phyloP scores from a whole-genome alignment of 2,113 vertebrate species.

The Melanostigma gelatinosum region DNA sequence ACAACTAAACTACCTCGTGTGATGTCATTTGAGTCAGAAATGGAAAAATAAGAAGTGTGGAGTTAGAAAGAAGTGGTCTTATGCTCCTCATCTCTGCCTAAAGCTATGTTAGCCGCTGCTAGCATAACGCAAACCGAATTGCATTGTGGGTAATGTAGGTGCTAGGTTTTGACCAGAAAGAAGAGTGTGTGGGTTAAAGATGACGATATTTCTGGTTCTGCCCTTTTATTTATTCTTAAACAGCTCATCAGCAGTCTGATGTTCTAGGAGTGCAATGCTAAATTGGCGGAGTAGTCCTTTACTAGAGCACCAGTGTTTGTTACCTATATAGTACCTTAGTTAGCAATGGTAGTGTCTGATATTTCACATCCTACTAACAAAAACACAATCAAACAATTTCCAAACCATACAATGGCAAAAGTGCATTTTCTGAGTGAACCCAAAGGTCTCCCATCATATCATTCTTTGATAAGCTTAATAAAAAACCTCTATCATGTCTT shows the following conservation, averaged over 20 bases:
- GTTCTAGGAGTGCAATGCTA: neutral
- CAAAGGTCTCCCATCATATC: constrained; percentile 39
- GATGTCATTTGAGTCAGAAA: neutral
- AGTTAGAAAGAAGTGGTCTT: neutral
- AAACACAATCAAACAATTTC: constrained; percentile 14
- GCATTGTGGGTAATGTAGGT: constrained; percentile 14
- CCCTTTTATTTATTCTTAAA: neutral
- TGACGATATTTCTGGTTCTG: neutral
- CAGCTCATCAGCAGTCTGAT: neutral
- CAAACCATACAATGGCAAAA: constrained; percentile 27
- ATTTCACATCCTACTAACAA: constrained; percentile 1
- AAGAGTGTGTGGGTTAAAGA: too few relatives aligned
- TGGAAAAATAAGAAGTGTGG: neutral
- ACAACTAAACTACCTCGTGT: neutral
- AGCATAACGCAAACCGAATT: neutral
- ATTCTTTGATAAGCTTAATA: constrained; percentile 52
- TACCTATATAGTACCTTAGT: constrained; percentile 15
- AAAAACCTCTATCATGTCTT: constrained; percentile 56
- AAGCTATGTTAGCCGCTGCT: neutral
- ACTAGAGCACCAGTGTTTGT: constrained; percentile 25
- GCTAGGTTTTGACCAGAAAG: neutral
- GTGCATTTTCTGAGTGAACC: constrained; percentile 49
- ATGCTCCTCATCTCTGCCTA: neutral
- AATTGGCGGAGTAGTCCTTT: neutral
- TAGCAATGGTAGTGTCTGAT: constrained; percentile 6